These are phyloP conservation scores for Drosophila burlai DNA, from an alignment of 1,140 invertebrate genomes.

Conservation along the genomic window DNA sequence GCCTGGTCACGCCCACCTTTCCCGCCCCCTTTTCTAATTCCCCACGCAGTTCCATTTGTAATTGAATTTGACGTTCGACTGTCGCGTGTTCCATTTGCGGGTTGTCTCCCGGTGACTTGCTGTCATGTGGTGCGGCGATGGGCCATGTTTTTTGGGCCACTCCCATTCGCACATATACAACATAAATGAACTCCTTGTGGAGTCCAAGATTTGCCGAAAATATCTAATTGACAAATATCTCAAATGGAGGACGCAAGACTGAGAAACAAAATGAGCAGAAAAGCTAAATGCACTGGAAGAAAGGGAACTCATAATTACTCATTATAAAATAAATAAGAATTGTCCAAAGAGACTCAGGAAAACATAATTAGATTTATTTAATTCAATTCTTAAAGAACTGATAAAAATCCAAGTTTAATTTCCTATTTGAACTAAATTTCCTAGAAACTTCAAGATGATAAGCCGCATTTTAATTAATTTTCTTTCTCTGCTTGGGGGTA, in stretches of 20 bases:
- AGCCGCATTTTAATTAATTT: slow-evolving; percentile 3
- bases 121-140: slow-evolving; percentile 36
- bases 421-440: neutral
- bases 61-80: slow-evolving; percentile 77
- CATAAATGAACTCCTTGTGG: slow-evolving; percentile 15
- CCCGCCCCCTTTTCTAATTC: slow-evolving; percentile 2
- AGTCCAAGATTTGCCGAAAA: slow-evolving; percentile 39
- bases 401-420: neutral
- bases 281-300: slow-evolving; percentile 8
- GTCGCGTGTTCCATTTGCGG: slow-evolving; percentile 47
- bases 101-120: slow-evolving; percentile 32
- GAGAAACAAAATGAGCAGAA: slow-evolving; percentile 36
- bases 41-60: slow-evolving; percentile 32
- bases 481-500: neutral
- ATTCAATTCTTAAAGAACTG: neutral
- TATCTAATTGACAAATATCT: slow-evolving; percentile 67
- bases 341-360: neutral
- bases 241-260: slow-evolving; percentile 37
- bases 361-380: neutral
- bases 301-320: neutral
- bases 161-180: slow-evolving; percentile 11
- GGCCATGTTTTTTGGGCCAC: slow-evolving; percentile 22
- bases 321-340: neutral
- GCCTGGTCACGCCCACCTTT: slow-evolving; percentile 25
- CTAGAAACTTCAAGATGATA: neutral